These are phyloP conservation scores for Caenorhabditis drosophilae DNA, from an alignment of 2,888 invertebrate genomes.

Conservation along the genomic window DNA sequence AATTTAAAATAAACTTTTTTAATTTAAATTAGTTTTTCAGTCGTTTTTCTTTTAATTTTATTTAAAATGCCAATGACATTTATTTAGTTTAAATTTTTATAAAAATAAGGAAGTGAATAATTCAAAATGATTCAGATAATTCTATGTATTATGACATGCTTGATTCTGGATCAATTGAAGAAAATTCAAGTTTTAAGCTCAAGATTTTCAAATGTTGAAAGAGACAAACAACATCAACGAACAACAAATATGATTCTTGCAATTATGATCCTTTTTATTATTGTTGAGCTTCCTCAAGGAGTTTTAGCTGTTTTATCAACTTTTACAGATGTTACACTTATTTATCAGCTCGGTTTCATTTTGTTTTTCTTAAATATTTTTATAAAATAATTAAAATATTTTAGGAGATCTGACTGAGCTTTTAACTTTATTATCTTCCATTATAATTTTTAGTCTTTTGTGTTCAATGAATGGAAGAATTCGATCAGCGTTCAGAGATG, in stretches of 20 bases:
- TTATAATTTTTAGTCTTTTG: constrained; percentile 61
- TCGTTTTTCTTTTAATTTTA: too few species aligned
- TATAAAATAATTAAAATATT: constrained; percentile 4
- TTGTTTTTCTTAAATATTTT: background rate
- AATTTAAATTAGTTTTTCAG: background rate
- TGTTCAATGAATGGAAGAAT: constrained; percentile 61
- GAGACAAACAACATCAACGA: constrained; percentile 60
- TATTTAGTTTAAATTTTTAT: too few species aligned
- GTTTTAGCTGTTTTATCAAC: constrained; percentile 56
- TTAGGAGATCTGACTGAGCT: constrained; percentile 62
- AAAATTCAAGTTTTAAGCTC: constrained; percentile 53
- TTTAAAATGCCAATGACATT: constrained; percentile 2
- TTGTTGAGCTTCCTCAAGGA: constrained; percentile 64
- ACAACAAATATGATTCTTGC: constrained; percentile 65
- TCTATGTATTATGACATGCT: constrained; percentile 60
- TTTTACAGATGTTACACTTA: constrained; percentile 35
- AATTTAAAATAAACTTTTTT: background rate
- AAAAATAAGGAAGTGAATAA: background rate
- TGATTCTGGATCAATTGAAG: constrained; percentile 57
- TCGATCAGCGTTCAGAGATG: constrained; percentile 41
- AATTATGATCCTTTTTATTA: constrained; percentile 64
- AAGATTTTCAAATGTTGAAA: constrained; percentile 53
- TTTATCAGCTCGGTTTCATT: constrained; percentile 45
- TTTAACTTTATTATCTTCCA: constrained; percentile 61
- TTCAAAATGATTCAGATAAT: constrained; percentile 36